A percentile compares a stretch with the other conserved stretches of the same genome.
These are phyloP conservation scores for Coecobrya sp. DNA, from an alignment of 2,888 invertebrate genomes.

Conservation along the genomic window DNA sequence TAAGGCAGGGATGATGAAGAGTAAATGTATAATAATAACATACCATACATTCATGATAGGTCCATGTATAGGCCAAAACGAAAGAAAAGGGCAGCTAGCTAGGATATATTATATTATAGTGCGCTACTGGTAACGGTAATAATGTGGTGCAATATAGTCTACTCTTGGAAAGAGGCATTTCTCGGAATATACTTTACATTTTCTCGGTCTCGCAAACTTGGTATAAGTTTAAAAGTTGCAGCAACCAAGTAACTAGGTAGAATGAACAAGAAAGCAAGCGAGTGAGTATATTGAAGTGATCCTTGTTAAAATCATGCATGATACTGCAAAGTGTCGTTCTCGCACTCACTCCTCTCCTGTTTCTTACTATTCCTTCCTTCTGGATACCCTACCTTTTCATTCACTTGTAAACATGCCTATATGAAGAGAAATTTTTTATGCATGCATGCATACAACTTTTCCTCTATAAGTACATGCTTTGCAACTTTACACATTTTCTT, in stretches of 20 bases:
- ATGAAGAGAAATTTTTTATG: constrained; percentile 27
- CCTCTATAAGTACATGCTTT: constrained; percentile 2
- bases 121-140: constrained; percentile 10
- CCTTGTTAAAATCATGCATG: constrained; percentile 40
- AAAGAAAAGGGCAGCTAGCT: constrained; percentile 36
- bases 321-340: constrained; percentile 58
- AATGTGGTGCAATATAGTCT: not conserved
- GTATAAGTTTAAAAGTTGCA: constrained; percentile 52
- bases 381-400: constrained; percentile 15
- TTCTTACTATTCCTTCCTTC: constrained; percentile 35
- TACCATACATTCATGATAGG: not conserved
- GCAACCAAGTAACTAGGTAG: constrained; percentile 20
- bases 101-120: not conserved
- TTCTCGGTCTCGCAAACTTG: constrained; percentile 11
- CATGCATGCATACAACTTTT: constrained; percentile 29
- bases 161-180: constrained; percentile 17
- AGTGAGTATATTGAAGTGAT: constrained; percentile 8
- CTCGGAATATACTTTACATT: constrained; percentile 25
- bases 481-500: constrained; percentile 60
- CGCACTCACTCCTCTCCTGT: constrained; percentile 18
- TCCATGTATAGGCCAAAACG: not conserved
- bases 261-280: not conserved
- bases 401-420: not conserved
- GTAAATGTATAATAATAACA: not conserved
- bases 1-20: not conserved